A percentile compares a stretch with the other conserved stretches of the same genome.
These are phyloP conservation scores for Anthopleura sola DNA, from an alignment of 64 coral and sea anemone genomes.

Conservation along the genomic window DNA sequence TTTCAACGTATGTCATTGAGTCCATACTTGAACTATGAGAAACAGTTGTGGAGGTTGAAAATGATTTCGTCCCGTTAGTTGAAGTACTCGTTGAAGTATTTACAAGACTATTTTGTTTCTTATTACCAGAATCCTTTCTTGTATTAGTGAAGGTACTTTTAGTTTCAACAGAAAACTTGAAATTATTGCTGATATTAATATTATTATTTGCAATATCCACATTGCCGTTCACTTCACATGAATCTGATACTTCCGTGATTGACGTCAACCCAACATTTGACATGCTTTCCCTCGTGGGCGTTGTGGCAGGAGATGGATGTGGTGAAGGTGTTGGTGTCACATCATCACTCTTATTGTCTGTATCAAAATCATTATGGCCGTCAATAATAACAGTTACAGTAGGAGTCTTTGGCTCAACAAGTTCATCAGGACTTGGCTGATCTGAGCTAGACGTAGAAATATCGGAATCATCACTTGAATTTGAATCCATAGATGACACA, in stretches of 20 bases:
- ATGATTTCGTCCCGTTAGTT: not conserved
- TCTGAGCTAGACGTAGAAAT: conserved; percentile 23
- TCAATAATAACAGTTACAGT: conserved; percentile 62
- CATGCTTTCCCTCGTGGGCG: conserved; percentile 11
- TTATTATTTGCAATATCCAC: not conserved
- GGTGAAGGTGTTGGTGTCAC: conserved; percentile 15
- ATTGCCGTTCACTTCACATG: conserved; percentile 27
- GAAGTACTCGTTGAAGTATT: not conserved
- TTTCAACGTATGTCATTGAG: conserved; percentile 15
- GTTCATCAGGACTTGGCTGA: not conserved
- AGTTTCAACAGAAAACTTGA: not conserved
- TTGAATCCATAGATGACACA: conserved; percentile 11
- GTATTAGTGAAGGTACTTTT: not conserved
- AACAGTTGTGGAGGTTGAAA: not conserved
- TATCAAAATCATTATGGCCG: not conserved
- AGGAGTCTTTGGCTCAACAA: conserved; percentile 21
- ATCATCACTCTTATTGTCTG: not conserved
- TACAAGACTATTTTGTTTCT: not conserved
- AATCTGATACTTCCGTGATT: conserved; percentile 11
- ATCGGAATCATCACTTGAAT: conserved; percentile 64
- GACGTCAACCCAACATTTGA: not conserved
- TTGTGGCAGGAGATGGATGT: conserved; percentile 16
- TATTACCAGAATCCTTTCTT: not conserved
- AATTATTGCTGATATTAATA: conserved; percentile 27
- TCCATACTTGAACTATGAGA: not conserved